A percentile compares a stretch with the other conserved stretches of the same genome.
Evolutionary conservation across 2,888 invertebrate species (phyloP).

Genomic region (Conomelus anceps): DNA sequence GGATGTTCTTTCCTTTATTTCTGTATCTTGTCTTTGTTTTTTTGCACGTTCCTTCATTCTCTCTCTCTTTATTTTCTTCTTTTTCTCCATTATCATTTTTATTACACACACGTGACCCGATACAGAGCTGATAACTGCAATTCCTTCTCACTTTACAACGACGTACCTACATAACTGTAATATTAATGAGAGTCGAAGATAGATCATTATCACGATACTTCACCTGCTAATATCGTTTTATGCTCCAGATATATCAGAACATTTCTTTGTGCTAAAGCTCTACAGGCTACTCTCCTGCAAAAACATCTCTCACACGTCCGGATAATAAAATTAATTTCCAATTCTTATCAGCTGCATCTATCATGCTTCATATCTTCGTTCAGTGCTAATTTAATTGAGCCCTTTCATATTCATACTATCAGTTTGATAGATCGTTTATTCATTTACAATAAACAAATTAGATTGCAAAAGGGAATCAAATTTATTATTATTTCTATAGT

Average conservation of each 20-base stretch:
- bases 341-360: not conserved
- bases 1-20: not conserved
- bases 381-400: not conserved
- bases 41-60: too few species aligned
- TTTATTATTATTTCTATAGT: too few species aligned
- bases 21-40: not conserved
- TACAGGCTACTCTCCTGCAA: not conserved
- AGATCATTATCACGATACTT: not conserved
- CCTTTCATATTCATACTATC: not conserved
- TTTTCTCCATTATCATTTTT: not conserved
- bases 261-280: not conserved
- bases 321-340: not conserved
- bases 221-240: not conserved
- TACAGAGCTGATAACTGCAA: not conserved
- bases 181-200: not conserved
- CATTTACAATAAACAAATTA: not conserved
- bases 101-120: not conserved
- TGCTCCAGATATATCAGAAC: not conserved
- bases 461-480: not conserved
- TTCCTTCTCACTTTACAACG: not conserved
- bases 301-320: not conserved
- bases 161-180: not conserved
- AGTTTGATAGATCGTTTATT: not conserved
- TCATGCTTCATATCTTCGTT: not conserved
- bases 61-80: not conserved